These are phyloP conservation scores for Mastigias papua DNA, from an alignment of 30 jellyfish, hydroid and myxozoan genomes.

Conservation along the genomic window DNA sequence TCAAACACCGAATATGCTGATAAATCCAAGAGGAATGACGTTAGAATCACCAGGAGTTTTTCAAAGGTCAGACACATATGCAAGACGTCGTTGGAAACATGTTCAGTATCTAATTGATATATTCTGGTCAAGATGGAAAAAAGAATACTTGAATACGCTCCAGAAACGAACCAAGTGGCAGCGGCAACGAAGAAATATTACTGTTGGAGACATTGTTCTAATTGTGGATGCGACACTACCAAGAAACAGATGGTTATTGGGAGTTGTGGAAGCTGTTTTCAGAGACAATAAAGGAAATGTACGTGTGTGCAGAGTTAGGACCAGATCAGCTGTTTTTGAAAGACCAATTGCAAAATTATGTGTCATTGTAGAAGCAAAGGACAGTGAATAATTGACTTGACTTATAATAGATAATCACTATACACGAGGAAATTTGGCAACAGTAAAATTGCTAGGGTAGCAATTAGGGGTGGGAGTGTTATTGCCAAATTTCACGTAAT, in stretches of 20 bases:
- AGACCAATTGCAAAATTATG: background rate
- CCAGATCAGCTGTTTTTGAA: background rate
- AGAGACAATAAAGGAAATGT: background rate
- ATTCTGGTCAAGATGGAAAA: constrained; percentile 60
- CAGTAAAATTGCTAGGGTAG: background rate
- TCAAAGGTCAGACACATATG: constrained; percentile 22
- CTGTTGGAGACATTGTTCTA: constrained; percentile 42
- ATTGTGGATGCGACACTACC: constrained; percentile 3
- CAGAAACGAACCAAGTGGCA: constrained; percentile 53
- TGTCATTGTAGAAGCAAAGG: background rate
- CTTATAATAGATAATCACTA: background rate
- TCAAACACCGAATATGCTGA: constrained; percentile 35
- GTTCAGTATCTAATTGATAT: constrained; percentile 25
- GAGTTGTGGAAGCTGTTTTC: background rate
- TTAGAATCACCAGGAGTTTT: constrained; percentile 26
- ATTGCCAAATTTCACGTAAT: background rate
- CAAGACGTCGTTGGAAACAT: constrained; percentile 40
- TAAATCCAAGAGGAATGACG: constrained; percentile 10
- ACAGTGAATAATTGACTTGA: too few relatives aligned
- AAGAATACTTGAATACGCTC: constrained; percentile 16
- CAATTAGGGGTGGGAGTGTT: background rate
- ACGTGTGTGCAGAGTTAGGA: background rate
- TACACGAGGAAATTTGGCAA: background rate
- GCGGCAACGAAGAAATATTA: constrained; percentile 1
- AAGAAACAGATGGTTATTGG: background rate